Evolutionary conservation across 1,140 invertebrate species (phyloP), one percentile per base, ranked within the genome.

Genomic region (Galleria mellonella): DNA sequence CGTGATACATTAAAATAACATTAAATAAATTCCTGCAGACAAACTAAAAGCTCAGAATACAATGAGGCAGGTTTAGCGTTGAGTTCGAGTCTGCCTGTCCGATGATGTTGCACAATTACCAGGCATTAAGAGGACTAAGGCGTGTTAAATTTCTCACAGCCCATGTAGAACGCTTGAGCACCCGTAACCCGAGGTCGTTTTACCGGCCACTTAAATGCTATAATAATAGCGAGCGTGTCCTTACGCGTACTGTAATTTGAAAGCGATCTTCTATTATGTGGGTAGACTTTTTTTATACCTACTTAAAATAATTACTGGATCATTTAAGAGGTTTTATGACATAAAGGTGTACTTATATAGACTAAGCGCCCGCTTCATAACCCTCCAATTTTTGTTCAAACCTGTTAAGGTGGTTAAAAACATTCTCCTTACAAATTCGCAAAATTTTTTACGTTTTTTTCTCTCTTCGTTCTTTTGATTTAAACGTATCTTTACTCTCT

Each of bases 71-170:
- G 6, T 23, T 23, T 3, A 13, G 32, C 2, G 1, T 9, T 7
- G 1, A 37, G n/a, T 17, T 17, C 7, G 14, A 15, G 14, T 37
- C 6, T 13, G 35, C 31, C 46, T 44, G 35, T 51, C 44, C 52
- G 48, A 61, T 69, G 56, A 61, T 66, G 61, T 69, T 67, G 55
- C 62, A 62, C 70, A 77, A 74, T 74, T 77, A 77, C 53, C 39
- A 47, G 36, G 39, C 64, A 70, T 77, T 73, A 72, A 64, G 68
- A 63, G 37, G 48, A 63, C 53, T 46, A 43, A 72, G 59, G 60
- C 64, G 62, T 73, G 67, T 77, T 66, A 65, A 69, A 71, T 69
- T 58, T 64, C 67, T 63, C 61, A 67, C 57, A 65, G 47, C 57
- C 47, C 51, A 47, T 61, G 57, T 51, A 64, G 62, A 72, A 69